A percentile compares a stretch with the other conserved stretches of the same genome.
phyloP scores from a whole-genome alignment of 2,113 vertebrate genomes.

The Bufo gargarizans region DNA sequence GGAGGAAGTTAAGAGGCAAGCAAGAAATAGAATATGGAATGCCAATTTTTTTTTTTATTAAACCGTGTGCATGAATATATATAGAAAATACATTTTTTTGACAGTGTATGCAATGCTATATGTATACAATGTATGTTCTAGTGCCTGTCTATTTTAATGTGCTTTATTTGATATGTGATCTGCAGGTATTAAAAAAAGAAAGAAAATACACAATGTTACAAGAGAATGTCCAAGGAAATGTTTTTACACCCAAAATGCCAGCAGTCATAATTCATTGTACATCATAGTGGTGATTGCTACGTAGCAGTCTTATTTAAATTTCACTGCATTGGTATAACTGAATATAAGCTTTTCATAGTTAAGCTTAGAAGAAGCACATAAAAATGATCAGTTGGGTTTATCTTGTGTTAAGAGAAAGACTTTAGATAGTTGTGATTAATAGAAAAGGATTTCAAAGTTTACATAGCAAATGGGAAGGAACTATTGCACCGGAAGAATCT shows the following conservation, averaged over 20 bases:
- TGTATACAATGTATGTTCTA: too few species aligned
- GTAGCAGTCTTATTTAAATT: conserved; percentile 9
- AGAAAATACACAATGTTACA: too few species aligned
- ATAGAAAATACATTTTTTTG: too few species aligned
- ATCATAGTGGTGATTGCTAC: background rate
- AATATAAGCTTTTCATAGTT: conserved; percentile 29
- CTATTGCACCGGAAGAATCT: background rate
- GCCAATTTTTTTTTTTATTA: too few species aligned
- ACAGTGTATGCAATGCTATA: too few species aligned
- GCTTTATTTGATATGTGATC: too few species aligned
- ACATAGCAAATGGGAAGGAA: conserved; percentile 24
- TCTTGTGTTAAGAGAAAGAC: conserved; percentile 13
- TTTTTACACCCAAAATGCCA: background rate
- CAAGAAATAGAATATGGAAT: too few species aligned
- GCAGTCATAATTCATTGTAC: background rate
- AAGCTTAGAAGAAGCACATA: conserved; percentile 39
- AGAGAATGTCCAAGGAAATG: background rate
- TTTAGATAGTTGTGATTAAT: conserved; percentile 36
- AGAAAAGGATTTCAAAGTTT: conserved; percentile 26
- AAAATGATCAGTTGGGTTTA: conserved; percentile 35
- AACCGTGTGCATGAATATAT: too few species aligned
- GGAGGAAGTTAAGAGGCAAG: too few species aligned
- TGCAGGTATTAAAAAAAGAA: too few species aligned
- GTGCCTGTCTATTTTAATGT: too few species aligned
- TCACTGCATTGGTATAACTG: background rate